These are phyloP conservation scores for Parelbella ahira DNA, from an alignment of 2,888 invertebrate genomes.

Conservation along the genomic window DNA sequence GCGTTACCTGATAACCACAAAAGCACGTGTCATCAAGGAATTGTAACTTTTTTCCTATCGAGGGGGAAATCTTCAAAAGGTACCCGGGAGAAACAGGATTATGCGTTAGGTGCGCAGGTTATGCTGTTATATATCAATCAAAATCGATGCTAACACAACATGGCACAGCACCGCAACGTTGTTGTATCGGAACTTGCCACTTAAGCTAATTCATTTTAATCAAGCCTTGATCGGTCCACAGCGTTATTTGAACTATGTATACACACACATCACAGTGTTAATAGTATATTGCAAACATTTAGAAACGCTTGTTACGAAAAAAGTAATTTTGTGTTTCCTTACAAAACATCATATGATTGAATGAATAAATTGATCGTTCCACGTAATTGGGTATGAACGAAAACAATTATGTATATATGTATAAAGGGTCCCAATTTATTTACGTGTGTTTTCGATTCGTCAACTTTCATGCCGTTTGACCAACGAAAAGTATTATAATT, in stretches of 20 bases:
- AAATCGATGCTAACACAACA: constrained; percentile 3
- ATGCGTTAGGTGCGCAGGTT: no score
- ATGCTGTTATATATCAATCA: constrained; percentile 8
- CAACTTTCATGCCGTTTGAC: not conserved
- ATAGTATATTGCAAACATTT: no score
- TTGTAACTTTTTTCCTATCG: no score
- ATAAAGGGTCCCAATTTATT: no score
- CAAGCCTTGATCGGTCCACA: constrained; percentile 3
- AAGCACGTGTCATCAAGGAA: no score
- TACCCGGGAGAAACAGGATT: no score
- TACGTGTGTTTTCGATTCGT: no score
- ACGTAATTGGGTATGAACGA: not conserved
- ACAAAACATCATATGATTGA: not conserved
- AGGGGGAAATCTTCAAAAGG: no score
- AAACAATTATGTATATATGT: constrained; percentile 9
- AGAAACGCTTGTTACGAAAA: no score
- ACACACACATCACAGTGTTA: no score
- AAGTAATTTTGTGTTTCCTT: not conserved
- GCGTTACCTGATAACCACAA: no score
- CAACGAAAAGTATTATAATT: not conserved
- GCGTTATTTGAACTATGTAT: constrained; percentile 4
- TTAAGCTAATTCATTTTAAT: constrained; percentile 23
- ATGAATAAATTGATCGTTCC: not conserved
- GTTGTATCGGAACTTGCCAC: constrained; percentile 22
- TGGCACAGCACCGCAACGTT: constrained; percentile 1